Conservation (phyloP, 2,113 vertebrate genomes). For the Psophia crepitans region DNA sequence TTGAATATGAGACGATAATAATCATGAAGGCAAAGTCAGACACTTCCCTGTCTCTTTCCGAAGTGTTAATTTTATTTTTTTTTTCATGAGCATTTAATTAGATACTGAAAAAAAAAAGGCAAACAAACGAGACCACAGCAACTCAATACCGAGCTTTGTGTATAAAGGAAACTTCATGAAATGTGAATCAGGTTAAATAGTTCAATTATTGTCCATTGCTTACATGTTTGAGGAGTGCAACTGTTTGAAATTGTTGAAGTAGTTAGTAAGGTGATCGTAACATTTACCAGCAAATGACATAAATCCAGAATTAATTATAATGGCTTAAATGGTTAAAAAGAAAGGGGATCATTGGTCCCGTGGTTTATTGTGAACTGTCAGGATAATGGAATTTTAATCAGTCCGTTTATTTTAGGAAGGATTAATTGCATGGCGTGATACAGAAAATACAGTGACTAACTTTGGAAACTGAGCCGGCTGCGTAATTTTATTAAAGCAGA, state of each 20-base stretch:
- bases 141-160: constrained; percentile 44
- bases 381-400: constrained; percentile 79
- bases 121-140: neutral
- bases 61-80: neutral
- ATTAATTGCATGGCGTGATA: constrained; percentile 72
- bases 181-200: constrained; percentile 64
- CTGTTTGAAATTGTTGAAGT: constrained; percentile 69
- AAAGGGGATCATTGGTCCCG: constrained; percentile 51
- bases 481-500: constrained; percentile 66
- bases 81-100: constrained; percentile 12
- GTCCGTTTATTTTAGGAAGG: constrained; percentile 74
- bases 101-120: neutral
- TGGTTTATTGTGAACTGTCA: constrained; percentile 73
- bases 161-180: constrained; percentile 55
- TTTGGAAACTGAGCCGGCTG: constrained; percentile 20
- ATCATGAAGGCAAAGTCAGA: neutral
- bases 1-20: neutral
- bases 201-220: constrained; percentile 47
- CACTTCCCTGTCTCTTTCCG: neutral
- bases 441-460: constrained; percentile 53
- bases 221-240: constrained; percentile 39
- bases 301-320: constrained; percentile 79
- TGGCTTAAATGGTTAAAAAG: constrained; percentile 65
- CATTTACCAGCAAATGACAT: constrained; percentile 79
- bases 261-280: constrained; percentile 76